Evolutionary conservation across 2,113 vertebrate genomes (phyloP).

Genomic region (Anguilla japonica): DNA sequence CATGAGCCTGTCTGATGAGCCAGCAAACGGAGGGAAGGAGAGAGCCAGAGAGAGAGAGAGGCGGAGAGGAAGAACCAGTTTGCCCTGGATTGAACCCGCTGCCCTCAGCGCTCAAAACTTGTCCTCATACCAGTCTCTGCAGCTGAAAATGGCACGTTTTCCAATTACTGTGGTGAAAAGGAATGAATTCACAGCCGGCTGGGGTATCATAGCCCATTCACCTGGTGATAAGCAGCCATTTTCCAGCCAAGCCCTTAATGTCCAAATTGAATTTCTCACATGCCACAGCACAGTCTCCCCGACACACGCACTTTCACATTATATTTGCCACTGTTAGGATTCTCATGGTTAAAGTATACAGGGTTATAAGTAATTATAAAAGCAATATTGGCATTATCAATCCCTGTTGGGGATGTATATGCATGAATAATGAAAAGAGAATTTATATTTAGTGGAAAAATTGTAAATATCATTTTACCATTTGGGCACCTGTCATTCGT

Average conservation of each 20-base stretch:
- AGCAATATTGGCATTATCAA: not conserved
- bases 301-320: not conserved
- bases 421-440: not conserved
- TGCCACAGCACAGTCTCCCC: not conserved
- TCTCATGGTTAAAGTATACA: not conserved
- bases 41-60: not conserved
- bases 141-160: constrained; percentile 23
- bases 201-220: not conserved
- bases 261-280: not conserved
- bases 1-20: constrained; percentile 16
- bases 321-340: not conserved
- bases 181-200: not conserved
- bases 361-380: not conserved
- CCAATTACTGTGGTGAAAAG: not conserved
- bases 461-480: not conserved
- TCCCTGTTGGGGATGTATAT: not conserved
- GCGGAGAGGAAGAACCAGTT: not conserved
- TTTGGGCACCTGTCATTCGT: not conserved
- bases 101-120: not conserved
- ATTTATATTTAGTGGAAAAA: not conserved
- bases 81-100: not conserved
- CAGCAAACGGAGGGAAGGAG: not conserved
- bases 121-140: not conserved
- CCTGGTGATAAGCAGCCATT: not conserved
- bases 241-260: not conserved